phyloP scores from a whole-genome alignment of 2,797 vertebrate genomes.

The Odontamblyopus lacepedii region DNA sequence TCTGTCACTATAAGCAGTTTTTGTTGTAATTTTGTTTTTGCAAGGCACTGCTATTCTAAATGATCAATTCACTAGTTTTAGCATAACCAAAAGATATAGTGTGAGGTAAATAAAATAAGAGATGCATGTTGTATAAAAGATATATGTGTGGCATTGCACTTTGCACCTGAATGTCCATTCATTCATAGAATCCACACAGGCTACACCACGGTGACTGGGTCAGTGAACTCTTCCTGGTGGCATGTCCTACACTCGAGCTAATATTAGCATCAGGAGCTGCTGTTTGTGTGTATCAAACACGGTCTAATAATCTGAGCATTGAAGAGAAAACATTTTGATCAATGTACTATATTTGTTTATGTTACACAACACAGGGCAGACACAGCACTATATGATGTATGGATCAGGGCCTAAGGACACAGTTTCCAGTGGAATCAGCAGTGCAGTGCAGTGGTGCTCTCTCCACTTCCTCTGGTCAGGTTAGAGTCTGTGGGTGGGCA shows the following conservation, averaged over 20 bases:
- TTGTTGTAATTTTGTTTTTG: too few relatives aligned
- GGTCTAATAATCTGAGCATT: background rate
- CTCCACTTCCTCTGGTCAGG: constrained; percentile 12
- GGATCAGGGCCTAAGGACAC: constrained; percentile 63
- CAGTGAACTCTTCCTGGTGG: background rate
- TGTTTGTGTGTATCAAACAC: constrained; percentile 3
- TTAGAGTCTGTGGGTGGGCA: constrained; percentile 13
- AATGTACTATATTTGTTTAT: constrained; percentile 36
- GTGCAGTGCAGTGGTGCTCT: constrained; percentile 5
- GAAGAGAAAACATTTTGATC: constrained; percentile 12
- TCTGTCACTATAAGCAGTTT: background rate
- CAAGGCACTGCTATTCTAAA: too few relatives aligned
- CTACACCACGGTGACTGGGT: background rate
- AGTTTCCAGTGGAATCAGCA: constrained; percentile 49
- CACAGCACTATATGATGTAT: constrained; percentile 41
- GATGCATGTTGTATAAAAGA: too few relatives aligned
- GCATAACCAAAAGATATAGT: background rate
- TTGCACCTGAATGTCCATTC: background rate
- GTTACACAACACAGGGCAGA: constrained; percentile 56
- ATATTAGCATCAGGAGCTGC: constrained; percentile 4
- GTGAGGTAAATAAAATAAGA: background rate
- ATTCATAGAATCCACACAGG: background rate
- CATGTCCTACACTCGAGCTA: background rate
- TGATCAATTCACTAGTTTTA: too few relatives aligned
- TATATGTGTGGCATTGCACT: background rate